phyloP scores from a whole-genome alignment of 2,888 invertebrate genomes.

The Fragum whitleyi region DNA sequence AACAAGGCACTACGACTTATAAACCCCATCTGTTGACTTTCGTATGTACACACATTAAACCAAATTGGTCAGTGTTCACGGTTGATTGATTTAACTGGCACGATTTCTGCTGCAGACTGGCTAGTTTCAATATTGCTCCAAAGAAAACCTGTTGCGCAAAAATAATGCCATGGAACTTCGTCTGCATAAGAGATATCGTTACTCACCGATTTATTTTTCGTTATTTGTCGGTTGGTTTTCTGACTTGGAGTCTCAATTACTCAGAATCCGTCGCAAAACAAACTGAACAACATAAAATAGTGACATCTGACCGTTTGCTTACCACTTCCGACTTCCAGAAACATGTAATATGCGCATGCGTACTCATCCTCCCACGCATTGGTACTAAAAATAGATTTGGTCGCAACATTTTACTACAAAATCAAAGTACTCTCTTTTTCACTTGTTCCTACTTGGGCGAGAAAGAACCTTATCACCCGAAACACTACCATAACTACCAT shows the following conservation, averaged over 20 bases:
- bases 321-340: conserved; percentile 58
- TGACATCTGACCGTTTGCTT: conserved; percentile 34
- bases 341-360: conserved; percentile 59
- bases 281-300: conserved; percentile 9
- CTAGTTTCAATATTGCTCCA: conserved; percentile 25
- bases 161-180: background rate
- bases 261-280: background rate
- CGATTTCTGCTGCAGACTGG: conserved; percentile 7
- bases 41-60: background rate
- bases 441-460: background rate
- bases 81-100: conserved; percentile 6
- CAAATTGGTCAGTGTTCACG: conserved; percentile 14
- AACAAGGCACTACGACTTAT: too few relatives aligned
- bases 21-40: too few relatives aligned
- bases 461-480: background rate
- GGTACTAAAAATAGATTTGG: conserved; percentile 8
- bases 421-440: conserved; percentile 21
- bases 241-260: background rate
- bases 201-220: background rate
- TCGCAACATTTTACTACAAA: background rate
- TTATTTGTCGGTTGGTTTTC: background rate
- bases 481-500: too few relatives aligned
- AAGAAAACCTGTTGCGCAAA: conserved; percentile 3
- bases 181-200: background rate
- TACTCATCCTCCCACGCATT: conserved; percentile 62